Percentiles rank a stretch among this genome's conserved stretches.
Evolutionary conservation across 1,140 invertebrate species (phyloP).

Genomic region (Orius laevigatus): DNA sequence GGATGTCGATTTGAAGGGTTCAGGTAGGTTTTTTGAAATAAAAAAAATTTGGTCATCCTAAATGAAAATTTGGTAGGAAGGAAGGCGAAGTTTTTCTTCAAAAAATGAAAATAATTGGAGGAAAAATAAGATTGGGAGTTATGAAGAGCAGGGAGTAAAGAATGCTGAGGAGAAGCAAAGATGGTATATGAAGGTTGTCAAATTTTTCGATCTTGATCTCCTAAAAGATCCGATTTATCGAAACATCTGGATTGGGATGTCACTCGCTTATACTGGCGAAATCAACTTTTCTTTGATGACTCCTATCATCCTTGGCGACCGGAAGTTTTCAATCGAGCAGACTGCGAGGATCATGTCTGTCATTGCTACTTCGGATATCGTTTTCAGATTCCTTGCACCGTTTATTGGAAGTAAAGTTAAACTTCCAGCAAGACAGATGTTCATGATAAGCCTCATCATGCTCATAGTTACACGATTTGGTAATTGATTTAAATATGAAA

Average conservation of each 20-base stretch:
- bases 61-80: too few relatives aligned
- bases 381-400: conserved; percentile 31
- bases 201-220: conserved; percentile 48
- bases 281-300: conserved; percentile 47
- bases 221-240: conserved; percentile 37
- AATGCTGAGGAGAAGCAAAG: too few relatives aligned
- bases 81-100: too few relatives aligned
- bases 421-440: conserved; percentile 48
- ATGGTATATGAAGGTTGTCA: conserved; percentile 25
- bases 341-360: conserved; percentile 20
- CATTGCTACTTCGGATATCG: conserved; percentile 18
- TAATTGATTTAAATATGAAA: conserved; percentile 26
- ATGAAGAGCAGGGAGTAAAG: too few relatives aligned
- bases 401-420: conserved; percentile 43
- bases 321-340: conserved; percentile 34
- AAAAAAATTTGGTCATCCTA: too few relatives aligned
- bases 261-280: conserved; percentile 46
- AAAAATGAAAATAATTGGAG: too few relatives aligned
- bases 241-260: conserved; percentile 27
- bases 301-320: conserved; percentile 46
- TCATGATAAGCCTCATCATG: conserved; percentile 42
- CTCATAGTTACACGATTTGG: conserved; percentile 44
- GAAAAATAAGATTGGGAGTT: too few relatives aligned
- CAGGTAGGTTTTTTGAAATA: too few relatives aligned
- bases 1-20: too few relatives aligned